phyloP scores from a whole-genome alignment of 1,140 invertebrate genomes.

The Drosophila carrolli region DNA sequence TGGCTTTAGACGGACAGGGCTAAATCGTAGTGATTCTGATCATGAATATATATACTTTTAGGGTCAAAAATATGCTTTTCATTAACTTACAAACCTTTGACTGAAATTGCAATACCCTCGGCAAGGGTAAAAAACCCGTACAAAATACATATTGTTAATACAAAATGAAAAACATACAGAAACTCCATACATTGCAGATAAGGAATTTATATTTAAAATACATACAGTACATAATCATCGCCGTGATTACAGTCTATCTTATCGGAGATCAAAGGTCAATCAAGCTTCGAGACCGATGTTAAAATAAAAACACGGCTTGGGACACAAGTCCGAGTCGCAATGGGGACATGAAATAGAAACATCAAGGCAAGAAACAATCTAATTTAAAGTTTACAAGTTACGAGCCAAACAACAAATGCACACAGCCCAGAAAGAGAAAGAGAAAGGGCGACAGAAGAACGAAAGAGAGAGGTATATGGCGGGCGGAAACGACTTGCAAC shows the following conservation, averaged over 20 bases:
- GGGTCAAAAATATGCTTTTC: too few relatives aligned
- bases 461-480: conserved; percentile 3
- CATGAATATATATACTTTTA: too few relatives aligned
- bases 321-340: background rate
- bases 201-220: too few relatives aligned
- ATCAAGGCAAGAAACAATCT: conserved; percentile 65
- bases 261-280: conserved; percentile 28
- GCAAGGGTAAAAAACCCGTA: too few relatives aligned
- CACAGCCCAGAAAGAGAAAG: background rate
- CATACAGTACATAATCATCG: background rate
- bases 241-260: background rate
- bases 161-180: background rate
- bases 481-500: conserved; percentile 68
- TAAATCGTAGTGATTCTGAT: too few relatives aligned
- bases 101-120: too few relatives aligned
- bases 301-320: background rate
- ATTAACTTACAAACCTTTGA: too few relatives aligned
- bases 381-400: conserved; percentile 78
- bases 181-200: background rate
- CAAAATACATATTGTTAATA: too few relatives aligned
- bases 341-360: conserved; percentile 39
- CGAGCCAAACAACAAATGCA: conserved; percentile 50
- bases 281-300: background rate
- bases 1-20: too few relatives aligned
- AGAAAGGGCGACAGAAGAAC: background rate